Evolutionary conservation across 2,113 vertebrate genomes (phyloP).

Genomic region (Cisticola juncidis): DNA sequence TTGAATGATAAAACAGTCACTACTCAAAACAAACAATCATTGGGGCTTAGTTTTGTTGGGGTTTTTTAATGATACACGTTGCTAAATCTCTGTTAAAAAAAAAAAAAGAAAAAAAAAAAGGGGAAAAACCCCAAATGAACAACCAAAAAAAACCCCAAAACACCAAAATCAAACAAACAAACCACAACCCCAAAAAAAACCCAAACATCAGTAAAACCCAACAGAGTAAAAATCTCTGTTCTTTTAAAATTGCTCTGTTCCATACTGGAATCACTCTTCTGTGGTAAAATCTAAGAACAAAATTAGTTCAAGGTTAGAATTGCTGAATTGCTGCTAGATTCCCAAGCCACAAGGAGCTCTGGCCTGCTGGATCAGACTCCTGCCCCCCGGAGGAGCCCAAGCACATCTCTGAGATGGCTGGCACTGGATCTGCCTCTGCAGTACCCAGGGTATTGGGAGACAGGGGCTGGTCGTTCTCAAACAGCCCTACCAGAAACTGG

Average conservation of each 20-base stretch:
- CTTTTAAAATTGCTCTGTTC: background rate
- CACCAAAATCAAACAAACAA: too few relatives aligned
- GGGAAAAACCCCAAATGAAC: too few relatives aligned
- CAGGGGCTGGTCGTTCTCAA: background rate
- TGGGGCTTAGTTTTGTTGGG: background rate
- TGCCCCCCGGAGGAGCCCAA: background rate
- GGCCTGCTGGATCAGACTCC: background rate
- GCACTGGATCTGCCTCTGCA: background rate
- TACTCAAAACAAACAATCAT: background rate
- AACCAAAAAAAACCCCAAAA: too few relatives aligned
- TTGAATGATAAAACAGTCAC: background rate
- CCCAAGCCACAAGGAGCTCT: background rate
- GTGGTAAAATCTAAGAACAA: background rate
- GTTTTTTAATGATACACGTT: background rate
- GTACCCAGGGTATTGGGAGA: background rate
- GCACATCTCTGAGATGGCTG: background rate
- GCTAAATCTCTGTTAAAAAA: background rate
- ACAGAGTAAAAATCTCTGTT: background rate
- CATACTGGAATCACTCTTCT: background rate
- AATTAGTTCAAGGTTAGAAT: background rate
- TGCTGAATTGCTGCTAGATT: background rate
- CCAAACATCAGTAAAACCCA: background rate
- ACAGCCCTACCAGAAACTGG: background rate
- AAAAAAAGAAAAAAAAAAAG: background rate
- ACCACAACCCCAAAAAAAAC: too few relatives aligned